Conservation (phyloP, 2,888 invertebrate genomes). For the Nemotelus pantherinus region DNA sequence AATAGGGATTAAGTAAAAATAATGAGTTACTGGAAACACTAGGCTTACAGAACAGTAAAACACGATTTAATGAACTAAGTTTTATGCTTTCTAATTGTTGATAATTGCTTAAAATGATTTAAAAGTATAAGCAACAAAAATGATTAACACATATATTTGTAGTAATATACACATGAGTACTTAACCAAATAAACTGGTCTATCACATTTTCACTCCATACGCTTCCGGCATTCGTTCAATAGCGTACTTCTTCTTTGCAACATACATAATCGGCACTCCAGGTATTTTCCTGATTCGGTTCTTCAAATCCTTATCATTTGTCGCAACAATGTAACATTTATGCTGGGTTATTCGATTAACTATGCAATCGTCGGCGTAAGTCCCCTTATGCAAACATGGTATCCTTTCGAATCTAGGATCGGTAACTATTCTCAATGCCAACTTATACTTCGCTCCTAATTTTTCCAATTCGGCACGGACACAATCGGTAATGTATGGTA, state of each 20-base stretch:
- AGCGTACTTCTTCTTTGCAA: constrained; percentile 89
- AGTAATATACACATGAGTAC: too few relatives aligned
- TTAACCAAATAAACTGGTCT: too few relatives aligned
- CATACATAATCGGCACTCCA: constrained; percentile 99
- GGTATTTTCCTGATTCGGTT: constrained; percentile 96
- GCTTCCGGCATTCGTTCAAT: constrained; percentile 99
- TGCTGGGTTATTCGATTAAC: constrained; percentile 96
- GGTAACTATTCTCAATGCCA: constrained; percentile 93
- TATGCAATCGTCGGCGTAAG: constrained; percentile 98
- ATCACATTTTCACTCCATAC: constrained; percentile 77
- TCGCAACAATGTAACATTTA: constrained; percentile 99
- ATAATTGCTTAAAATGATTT: too few relatives aligned
- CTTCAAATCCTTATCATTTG: constrained; percentile 97
- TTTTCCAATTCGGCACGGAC: constrained; percentile 98
- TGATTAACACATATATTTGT: too few relatives aligned
- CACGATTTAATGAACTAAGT: too few relatives aligned
- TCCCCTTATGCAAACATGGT: constrained; percentile 94
- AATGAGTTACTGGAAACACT: too few relatives aligned
- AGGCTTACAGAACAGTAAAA: too few relatives aligned
- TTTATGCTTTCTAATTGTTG: too few relatives aligned
- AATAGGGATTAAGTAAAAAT: too few relatives aligned
- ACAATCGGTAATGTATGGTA: constrained; percentile 98
- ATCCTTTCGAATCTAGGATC: constrained; percentile 94
- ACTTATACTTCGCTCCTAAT: constrained; percentile 91
- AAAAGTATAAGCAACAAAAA: too few relatives aligned